A percentile compares a stretch with the other conserved stretches of the same genome.
phyloP scores from a whole-genome alignment of 2,797 vertebrate species.

The Xenentodon cancila region DNA sequence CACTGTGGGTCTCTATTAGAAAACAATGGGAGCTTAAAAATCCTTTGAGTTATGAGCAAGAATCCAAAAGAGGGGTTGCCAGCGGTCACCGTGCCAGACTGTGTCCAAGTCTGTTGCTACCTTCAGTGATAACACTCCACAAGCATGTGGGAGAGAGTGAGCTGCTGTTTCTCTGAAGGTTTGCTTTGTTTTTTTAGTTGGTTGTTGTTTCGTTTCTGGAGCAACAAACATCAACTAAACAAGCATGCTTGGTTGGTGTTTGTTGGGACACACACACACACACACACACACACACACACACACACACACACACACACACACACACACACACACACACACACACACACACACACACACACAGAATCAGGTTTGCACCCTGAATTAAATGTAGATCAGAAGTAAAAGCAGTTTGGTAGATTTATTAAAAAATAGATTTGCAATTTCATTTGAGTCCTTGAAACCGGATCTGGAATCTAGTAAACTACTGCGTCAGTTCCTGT shows the following conservation, averaged over 20 bases:
- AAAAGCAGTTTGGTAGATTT: no score
- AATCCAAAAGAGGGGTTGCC: not conserved
- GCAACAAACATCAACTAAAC: constrained; percentile 25
- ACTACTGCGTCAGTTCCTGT: no score
- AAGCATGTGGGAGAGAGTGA: constrained; percentile 32
- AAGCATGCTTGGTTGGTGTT: constrained; percentile 12
- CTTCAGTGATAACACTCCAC: constrained; percentile 22
- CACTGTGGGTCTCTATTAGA: not conserved
- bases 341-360: no score
- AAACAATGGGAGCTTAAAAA: not conserved
- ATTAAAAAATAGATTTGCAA: no score
- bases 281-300: not conserved
- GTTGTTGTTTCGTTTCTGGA: constrained; percentile 29
- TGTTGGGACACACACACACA: constrained; percentile 1
- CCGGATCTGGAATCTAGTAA: no score
- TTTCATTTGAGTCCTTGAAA: no score
- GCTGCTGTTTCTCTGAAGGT: constrained; percentile 14
- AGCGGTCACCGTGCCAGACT: constrained; percentile 7
- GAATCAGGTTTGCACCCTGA: no score
- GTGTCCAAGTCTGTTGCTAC: constrained; percentile 32
- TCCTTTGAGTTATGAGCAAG: not conserved
- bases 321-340: no score
- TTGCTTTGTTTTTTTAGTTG: constrained; percentile 2
- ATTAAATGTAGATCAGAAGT: no score
- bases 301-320: no score